Conservation (phyloP, 2,113 vertebrate genomes). For the Vulpes vulpes region DNA sequence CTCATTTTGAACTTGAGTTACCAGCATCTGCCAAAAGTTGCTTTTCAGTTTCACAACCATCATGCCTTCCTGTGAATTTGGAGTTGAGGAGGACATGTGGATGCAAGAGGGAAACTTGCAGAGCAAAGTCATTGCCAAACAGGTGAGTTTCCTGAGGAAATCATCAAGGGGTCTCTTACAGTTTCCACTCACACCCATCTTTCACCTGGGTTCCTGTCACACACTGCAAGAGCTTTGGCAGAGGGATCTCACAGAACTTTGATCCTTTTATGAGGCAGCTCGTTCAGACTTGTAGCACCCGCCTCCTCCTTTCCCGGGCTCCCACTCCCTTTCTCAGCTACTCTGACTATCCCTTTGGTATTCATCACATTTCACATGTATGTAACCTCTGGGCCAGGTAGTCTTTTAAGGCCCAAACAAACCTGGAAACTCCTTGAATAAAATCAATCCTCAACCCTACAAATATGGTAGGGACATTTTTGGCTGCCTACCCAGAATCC, state of each 20-base stretch:
- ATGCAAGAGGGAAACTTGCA: constrained; percentile 46
- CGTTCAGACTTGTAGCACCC: constrained; percentile 31
- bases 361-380: too few species aligned
- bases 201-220: constrained; percentile 69
- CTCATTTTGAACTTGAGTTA: neutral
- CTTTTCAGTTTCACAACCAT: constrained; percentile 61
- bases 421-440: neutral
- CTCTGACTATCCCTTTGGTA: constrained; percentile 11
- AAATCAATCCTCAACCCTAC: neutral
- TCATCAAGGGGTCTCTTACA: constrained; percentile 72
- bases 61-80: neutral
- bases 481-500: neutral
- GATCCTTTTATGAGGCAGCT: constrained; percentile 74
- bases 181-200: constrained; percentile 66
- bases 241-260: constrained; percentile 65
- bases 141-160: constrained; percentile 82
- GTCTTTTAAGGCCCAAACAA: neutral
- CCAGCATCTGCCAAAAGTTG: neutral
- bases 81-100: constrained; percentile 47
- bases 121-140: constrained; percentile 72
- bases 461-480: neutral
- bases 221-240: constrained; percentile 65
- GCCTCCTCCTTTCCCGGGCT: constrained; percentile 68
- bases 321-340: neutral
- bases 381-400: neutral